Conservation (phyloP, 2,113 vertebrate genomes). For the Willisornis vidua region DNA sequence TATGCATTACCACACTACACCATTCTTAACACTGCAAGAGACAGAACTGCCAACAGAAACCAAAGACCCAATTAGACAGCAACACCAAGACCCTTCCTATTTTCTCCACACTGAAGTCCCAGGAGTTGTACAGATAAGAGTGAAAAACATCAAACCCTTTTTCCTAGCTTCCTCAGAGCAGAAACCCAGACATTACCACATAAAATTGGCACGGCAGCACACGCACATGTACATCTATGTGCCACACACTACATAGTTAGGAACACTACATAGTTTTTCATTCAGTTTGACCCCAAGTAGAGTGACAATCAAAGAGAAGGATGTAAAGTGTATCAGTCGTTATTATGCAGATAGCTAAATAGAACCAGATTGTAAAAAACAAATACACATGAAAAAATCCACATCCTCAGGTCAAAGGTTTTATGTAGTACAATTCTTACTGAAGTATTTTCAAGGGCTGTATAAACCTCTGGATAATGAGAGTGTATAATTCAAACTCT, state of each 20-base stretch:
- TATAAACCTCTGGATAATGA: conserved; percentile 33
- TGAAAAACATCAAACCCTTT: background rate
- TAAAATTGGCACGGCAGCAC: background rate
- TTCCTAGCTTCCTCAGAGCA: background rate
- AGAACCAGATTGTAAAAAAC: background rate
- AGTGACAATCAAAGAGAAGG: background rate
- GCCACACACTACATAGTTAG: background rate
- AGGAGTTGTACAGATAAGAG: background rate
- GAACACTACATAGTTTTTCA: background rate
- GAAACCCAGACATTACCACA: background rate
- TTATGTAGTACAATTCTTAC: conserved; percentile 1
- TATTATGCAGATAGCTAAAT: conserved; percentile 50
- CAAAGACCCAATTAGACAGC: background rate
- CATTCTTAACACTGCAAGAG: background rate
- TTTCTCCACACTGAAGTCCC: background rate
- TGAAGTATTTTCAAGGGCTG: background rate
- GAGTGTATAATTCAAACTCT: conserved; percentile 35
- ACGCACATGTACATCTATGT: accelerated
- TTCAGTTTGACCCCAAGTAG: background rate
- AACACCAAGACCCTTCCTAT: background rate
- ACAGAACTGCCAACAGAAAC: background rate
- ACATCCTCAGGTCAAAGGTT: conserved; percentile 44
- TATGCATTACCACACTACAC: background rate
- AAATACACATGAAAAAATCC: conserved; percentile 13
- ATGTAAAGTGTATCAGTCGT: conserved; percentile 9